Evolutionary conservation across 2,113 vertebrate species (phyloP).

Genomic region (Eidolon helvum): DNA sequence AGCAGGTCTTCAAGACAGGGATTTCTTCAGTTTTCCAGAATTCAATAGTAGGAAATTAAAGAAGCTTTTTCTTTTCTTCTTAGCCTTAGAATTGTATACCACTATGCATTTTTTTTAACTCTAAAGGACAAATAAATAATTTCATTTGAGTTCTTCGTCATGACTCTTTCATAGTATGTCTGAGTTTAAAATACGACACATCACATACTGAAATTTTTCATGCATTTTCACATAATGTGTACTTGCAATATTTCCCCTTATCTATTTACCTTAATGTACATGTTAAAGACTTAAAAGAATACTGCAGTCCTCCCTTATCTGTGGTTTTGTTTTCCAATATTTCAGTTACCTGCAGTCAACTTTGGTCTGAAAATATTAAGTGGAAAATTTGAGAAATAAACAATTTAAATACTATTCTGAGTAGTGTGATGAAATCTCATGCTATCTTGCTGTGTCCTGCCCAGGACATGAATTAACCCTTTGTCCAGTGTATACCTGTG

Average conservation of each 20-base stretch:
- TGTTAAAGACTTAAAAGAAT: neutral
- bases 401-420: neutral
- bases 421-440: neutral
- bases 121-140: neutral
- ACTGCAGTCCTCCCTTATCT: neutral
- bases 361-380: neutral
- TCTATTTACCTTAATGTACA: neutral
- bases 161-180: neutral
- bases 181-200: neutral
- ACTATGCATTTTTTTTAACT: neutral
- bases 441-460: neutral
- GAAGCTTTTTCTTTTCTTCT: neutral
- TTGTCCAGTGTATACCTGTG: neutral
- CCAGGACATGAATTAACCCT: neutral
- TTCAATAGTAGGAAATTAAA: neutral
- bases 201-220: neutral
- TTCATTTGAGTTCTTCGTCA: neutral
- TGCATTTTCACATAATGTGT: neutral
- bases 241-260: neutral
- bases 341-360: neutral
- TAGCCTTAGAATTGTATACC: neutral
- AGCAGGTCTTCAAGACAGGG: neutral
- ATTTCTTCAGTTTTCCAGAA: neutral
- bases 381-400: neutral
- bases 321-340: neutral